Evolutionary conservation across 2,888 invertebrate genomes (phyloP), one percentile per base, ranked within the genome.

Genomic region (Diarsia brunnea): DNA sequence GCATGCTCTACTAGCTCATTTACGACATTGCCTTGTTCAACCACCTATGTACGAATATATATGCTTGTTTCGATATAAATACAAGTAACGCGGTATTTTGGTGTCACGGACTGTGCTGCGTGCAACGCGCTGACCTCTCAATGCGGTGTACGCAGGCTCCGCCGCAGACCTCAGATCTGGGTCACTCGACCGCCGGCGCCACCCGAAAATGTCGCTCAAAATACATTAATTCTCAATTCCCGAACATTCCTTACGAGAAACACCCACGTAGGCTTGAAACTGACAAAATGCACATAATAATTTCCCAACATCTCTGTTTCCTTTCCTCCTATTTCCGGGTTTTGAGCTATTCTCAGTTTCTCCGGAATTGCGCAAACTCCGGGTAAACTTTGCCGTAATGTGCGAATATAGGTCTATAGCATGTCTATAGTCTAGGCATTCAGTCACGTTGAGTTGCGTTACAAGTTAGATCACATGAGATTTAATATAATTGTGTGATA

Each of bases 141-240:
- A 81, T 88, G 90, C 91, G 89, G 89, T 81, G 87, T 89, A 92
- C 91, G 93, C 93, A 93, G 94, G 89, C 93, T 93, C 93, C 91
- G 91, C 90, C 89, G 91, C 92, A 91, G 89, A 87, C 88, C 89
- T 88, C 89, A 78, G 82, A 95, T 91, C 91, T 95, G 90, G 95
- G 95, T 95, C 95, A 95, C 86, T 85, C 88, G 89, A 88, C 87
- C 87, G 83, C 84, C 88, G 90, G 85, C 90, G 89, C 89, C 89
- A 89, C 84, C 91, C 91, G 85, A 92, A 93, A 92, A 90, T 89
- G 90, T 85, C 90, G 88, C 87, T 89, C 87, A 82, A 86, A 87
- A 81, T 83, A 74, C 75, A 78, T 76, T 70, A 21, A 67, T 63
- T 85, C 61, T 79, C 75, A 67, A 83, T 84, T 79, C 61, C 78